Evolutionary conservation across 2,797 vertebrate genomes (phyloP).

Genomic region (Fistularia tabacaria): DNA sequence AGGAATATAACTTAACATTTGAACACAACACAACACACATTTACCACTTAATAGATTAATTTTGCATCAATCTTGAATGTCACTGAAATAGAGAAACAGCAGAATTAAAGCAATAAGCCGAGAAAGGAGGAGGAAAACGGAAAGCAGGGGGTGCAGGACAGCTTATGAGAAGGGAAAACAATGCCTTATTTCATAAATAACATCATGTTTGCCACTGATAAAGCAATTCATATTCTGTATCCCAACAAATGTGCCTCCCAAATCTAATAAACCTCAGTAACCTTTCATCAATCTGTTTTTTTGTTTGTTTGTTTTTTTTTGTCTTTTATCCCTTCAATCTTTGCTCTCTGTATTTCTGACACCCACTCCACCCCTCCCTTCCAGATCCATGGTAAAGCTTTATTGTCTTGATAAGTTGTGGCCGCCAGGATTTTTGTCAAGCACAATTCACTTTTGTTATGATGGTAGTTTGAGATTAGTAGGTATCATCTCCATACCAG

Average conservation of each 20-base stretch:
- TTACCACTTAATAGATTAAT: no score
- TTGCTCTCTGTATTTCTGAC: conserved; percentile 25
- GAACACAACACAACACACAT: no score
- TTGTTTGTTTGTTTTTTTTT: conserved; percentile 29
- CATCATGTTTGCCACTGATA: conserved; percentile 61
- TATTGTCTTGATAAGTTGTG: conserved; percentile 58
- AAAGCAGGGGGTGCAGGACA: conserved; percentile 6
- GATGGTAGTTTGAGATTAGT: conserved; percentile 48
- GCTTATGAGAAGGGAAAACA: conserved; percentile 46
- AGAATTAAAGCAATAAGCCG: conserved; percentile 9
- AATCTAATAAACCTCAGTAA: conserved; percentile 66
- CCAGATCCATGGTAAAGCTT: conserved; percentile 20
- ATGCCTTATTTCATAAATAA: conserved; percentile 57
- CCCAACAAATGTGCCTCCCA: conserved; percentile 56
- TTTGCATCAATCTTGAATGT: no score
- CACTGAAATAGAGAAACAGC: background rate
- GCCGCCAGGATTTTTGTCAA: conserved; percentile 45
- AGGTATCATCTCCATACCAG: conserved; percentile 51
- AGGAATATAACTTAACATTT: no score
- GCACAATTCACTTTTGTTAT: conserved; percentile 55
- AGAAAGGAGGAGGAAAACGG: conserved; percentile 4
- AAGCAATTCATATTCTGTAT: conserved; percentile 60
- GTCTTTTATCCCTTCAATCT: conserved; percentile 38
- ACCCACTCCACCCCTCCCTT: conserved; percentile 18
- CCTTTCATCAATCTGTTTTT: conserved; percentile 55